Evolutionary conservation across 1,140 invertebrate genomes (phyloP).

Genomic region (Listronotus bonariensis): DNA sequence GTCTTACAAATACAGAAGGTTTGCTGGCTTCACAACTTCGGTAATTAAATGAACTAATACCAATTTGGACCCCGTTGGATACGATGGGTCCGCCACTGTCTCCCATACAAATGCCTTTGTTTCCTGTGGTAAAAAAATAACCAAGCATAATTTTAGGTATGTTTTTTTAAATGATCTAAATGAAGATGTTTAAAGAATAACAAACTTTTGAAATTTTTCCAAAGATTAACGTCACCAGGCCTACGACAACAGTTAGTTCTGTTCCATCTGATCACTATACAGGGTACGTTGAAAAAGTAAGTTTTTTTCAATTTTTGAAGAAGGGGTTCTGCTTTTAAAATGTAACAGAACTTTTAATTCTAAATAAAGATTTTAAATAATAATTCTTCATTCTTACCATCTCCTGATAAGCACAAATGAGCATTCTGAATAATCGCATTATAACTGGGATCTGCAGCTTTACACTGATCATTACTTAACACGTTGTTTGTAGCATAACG

Average conservation of each 20-base stretch:
- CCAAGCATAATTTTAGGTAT: too few species aligned
- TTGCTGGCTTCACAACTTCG: conserved; percentile 72
- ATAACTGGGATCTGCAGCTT: conserved; percentile 21
- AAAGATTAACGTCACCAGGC: too few species aligned
- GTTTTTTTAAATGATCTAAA: too few species aligned
- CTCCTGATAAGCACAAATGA: conserved; percentile 34
- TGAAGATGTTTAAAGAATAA: too few species aligned
- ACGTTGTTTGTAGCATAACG: conserved; percentile 26
- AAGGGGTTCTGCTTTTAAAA: too few species aligned
- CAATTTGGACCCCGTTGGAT: conserved; percentile 63
- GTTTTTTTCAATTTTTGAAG: too few species aligned
- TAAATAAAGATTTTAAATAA: too few species aligned
- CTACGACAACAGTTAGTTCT: too few species aligned
- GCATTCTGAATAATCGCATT: conserved; percentile 15
- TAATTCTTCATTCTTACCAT: conserved; percentile 14
- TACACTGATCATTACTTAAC: conserved; percentile 34
- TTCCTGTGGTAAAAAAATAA: not conserved
- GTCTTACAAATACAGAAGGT: conserved; percentile 79
- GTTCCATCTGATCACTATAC: too few species aligned
- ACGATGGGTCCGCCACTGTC: conserved; percentile 84
- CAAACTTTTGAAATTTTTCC: too few species aligned
- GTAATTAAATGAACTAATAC: conserved; percentile 76
- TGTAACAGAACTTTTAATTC: too few species aligned
- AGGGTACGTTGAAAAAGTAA: too few species aligned
- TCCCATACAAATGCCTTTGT: conserved; percentile 78